phyloP scores from a whole-genome alignment of 2,888 invertebrate genomes.

The Mimas tiliae region DNA sequence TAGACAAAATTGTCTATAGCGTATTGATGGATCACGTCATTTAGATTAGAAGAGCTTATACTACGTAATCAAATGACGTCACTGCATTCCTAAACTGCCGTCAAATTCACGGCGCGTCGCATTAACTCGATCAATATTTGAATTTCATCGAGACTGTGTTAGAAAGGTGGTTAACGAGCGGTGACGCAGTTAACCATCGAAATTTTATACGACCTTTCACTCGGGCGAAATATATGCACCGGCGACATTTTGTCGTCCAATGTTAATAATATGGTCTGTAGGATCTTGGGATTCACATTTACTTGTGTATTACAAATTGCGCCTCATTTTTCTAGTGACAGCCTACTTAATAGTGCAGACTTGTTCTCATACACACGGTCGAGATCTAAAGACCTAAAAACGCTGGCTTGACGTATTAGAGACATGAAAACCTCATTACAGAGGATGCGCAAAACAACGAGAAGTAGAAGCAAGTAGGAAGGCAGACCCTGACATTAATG shows the following conservation, averaged over 20 bases:
- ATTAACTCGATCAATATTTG: slow-evolving; percentile 20
- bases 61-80: slow-evolving; percentile 3
- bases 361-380: too few species aligned
- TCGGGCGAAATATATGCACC: slow-evolving; percentile 17
- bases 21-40: background rate
- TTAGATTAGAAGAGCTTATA: background rate
- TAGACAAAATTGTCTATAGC: too few species aligned
- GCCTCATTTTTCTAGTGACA: too few species aligned
- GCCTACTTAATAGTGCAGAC: too few species aligned
- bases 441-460: too few species aligned
- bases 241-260: slow-evolving; percentile 12
- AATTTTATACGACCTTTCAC: slow-evolving; percentile 20
- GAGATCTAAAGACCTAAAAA: too few species aligned
- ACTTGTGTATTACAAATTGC: too few species aligned
- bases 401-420: too few species aligned
- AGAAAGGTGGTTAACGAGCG: slow-evolving; percentile 17
- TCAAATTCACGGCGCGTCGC: background rate
- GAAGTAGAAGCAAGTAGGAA: background rate
- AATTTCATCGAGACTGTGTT: slow-evolving; percentile 15
- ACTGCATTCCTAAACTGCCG: slow-evolving; percentile 20
- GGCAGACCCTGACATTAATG: too few species aligned
- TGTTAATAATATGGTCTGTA: background rate
- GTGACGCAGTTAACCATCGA: slow-evolving; percentile 10
- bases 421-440: too few species aligned
- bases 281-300: too few species aligned